Base-by-base conservation (phyloP, 2,888 invertebrate genomes). In the Lepidochrysops patricia region DNA sequence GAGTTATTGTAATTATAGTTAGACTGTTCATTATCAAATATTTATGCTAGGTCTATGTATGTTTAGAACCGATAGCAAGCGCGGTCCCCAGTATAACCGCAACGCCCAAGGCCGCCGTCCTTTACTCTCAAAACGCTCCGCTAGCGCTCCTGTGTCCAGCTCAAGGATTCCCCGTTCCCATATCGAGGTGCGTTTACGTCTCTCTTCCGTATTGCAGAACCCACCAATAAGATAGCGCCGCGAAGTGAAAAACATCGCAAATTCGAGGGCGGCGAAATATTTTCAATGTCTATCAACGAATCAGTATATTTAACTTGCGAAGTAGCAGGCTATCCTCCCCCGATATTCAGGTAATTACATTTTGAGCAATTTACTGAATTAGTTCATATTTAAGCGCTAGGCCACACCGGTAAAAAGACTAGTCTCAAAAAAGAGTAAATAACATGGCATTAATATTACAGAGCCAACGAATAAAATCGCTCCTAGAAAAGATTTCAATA, bases 161-260 rank as follows among this genome's bases (percentile, higher is more conserved):
- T 56, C 90, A 90, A 79, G 89, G 87, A 76, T 89, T 86, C 79
- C 93, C 93, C 63, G 87, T 92, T 63, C 93, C 93, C 70, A 75
- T 88, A 62, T 91, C 92, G 87, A 93, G 93, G 93, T 93, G 90
- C 75, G 86, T 84, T 71, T 63, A 68, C 61, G 65, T 64, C 66
- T 66, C 63, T 67, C 72, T 77, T 76, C 72, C 77, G 70, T 66
- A 79, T 90, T 91, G 73, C 91, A 93, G 93, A 93, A 86, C 93
- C 93, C 58, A 93, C 92, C 59, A 93, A 91, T 86, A 92, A 93
- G 80, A 91, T 93, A 72, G 89, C 92, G 63, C 93, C 93, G 67
- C 83, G 90, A 73, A 85, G 83, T 70, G 85, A 87, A 71, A 82
- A 85, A 65, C 79, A 76, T 70, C 82, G 84, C 70, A 79, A 77